A percentile compares a stretch with the other conserved stretches of the same genome.
phyloP scores from a whole-genome alignment of 2,113 vertebrate species.

The Sigmodon hispidus region DNA sequence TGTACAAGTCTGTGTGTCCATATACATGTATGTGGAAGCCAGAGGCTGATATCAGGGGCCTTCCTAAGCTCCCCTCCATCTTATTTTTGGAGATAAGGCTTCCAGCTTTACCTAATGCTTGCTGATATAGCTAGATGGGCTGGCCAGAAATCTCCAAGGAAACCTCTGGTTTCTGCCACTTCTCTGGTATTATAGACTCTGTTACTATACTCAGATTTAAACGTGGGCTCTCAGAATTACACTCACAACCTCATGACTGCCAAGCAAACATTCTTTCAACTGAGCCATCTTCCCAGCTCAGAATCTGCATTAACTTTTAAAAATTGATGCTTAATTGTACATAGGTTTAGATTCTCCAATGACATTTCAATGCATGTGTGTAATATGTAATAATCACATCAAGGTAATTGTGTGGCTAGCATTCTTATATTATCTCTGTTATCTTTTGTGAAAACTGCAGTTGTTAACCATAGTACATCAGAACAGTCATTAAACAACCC shows the following conservation, averaged over 20 bases:
- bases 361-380: not conserved
- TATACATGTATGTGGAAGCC: not conserved
- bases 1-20: not conserved
- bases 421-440: not conserved
- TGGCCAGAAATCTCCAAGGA: not conserved
- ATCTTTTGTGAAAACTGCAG: not conserved
- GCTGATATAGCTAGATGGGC: too few species aligned
- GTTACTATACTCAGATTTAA: not conserved
- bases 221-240: not conserved
- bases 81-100: not conserved
- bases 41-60: not conserved
- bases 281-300: not conserved
- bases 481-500: not conserved
- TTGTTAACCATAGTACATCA: not conserved
- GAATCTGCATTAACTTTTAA: not conserved
- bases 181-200: not conserved
- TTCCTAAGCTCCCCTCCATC: not conserved
- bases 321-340: not conserved
- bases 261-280: not conserved
- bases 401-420: not conserved
- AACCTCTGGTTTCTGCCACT: too few species aligned
- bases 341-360: not conserved
- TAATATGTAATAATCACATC: not conserved
- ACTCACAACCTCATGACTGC: too few species aligned
- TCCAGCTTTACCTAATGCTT: not conserved